Percentiles rank a stretch among this genome's conserved stretches.
phyloP scores from a whole-genome alignment of 2,888 invertebrate genomes.

The Cantharis nigra region DNA sequence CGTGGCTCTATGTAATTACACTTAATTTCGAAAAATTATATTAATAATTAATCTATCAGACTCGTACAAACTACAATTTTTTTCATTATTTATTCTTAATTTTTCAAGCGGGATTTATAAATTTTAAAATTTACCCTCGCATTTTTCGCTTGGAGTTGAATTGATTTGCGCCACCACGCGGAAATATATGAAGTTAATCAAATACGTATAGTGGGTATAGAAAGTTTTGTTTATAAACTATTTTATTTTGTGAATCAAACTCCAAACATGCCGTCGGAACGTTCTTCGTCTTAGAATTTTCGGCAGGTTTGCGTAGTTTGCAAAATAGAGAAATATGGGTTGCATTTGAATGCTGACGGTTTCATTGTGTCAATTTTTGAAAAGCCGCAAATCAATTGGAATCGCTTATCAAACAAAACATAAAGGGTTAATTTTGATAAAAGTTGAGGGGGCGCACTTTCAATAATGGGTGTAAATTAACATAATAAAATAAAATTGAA shows the following conservation, averaged over 20 bases:
- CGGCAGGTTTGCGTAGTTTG: too few relatives aligned
- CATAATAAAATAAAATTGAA: conserved; percentile 2
- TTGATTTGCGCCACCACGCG: too few relatives aligned
- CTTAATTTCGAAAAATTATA: neutral
- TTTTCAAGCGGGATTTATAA: neutral
- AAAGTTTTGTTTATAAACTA: too few relatives aligned
- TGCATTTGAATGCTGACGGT: neutral
- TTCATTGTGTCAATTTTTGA: neutral
- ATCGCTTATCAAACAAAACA: neutral
- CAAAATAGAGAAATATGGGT: neutral
- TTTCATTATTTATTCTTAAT: neutral
- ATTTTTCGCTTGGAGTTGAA: too few relatives aligned
- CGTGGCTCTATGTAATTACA: neutral
- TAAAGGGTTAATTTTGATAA: neutral
- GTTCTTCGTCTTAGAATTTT: too few relatives aligned
- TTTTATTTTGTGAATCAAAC: too few relatives aligned
- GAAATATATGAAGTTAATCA: too few relatives aligned
- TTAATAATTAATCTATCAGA: neutral
- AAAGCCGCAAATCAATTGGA: neutral
- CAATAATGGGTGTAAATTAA: neutral
- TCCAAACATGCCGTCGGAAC: too few relatives aligned
- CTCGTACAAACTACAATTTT: neutral
- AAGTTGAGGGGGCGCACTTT: neutral
- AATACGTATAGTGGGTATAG: too few relatives aligned
- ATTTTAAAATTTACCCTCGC: too few relatives aligned